Evolutionary conservation across 1,140 invertebrate species (phyloP).

Genomic region (Drosophila cardini): DNA sequence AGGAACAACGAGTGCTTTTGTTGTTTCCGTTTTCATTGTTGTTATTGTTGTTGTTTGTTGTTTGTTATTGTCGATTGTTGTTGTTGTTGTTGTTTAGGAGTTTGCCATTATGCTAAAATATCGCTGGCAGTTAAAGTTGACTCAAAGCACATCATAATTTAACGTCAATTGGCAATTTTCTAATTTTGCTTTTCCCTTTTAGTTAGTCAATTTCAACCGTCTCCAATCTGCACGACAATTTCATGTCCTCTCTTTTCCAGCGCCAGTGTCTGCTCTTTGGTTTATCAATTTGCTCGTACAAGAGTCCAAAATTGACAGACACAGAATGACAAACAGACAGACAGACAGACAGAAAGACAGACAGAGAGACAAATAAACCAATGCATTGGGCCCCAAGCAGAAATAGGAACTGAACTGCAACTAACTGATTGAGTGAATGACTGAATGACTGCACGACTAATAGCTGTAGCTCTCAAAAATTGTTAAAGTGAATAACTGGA

Average conservation of each 20-base stretch:
- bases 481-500: slow-evolving; percentile 10
- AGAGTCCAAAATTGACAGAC: neutral
- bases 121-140: slow-evolving; percentile 47
- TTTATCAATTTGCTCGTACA: slow-evolving; percentile 54
- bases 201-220: slow-evolving; percentile 9
- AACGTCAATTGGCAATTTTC: slow-evolving; percentile 69
- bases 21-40: slow-evolving; percentile 5
- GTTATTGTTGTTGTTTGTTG: neutral
- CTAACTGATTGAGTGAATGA: slow-evolving; percentile 33
- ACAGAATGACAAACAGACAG: slow-evolving; percentile 8
- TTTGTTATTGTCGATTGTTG: slow-evolving; percentile 17
- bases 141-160: slow-evolving; percentile 63
- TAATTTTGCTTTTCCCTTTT: slow-evolving; percentile 53
- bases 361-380: slow-evolving; percentile 6
- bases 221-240: neutral
- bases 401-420: slow-evolving; percentile 6
- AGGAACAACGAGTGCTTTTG: slow-evolving; percentile 11
- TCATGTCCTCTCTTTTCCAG: slow-evolving; percentile 16
- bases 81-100: slow-evolving; percentile 10
- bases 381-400: slow-evolving; percentile 11
- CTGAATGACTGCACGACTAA: slow-evolving; percentile 27
- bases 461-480: slow-evolving; percentile 6
- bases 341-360: neutral
- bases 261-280: slow-evolving; percentile 24
- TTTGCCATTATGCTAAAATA: slow-evolving; percentile 42